These are phyloP conservation scores for Montipora sp. DNA, from an alignment of 64 coral and sea anemone species.

Conservation along the genomic window DNA sequence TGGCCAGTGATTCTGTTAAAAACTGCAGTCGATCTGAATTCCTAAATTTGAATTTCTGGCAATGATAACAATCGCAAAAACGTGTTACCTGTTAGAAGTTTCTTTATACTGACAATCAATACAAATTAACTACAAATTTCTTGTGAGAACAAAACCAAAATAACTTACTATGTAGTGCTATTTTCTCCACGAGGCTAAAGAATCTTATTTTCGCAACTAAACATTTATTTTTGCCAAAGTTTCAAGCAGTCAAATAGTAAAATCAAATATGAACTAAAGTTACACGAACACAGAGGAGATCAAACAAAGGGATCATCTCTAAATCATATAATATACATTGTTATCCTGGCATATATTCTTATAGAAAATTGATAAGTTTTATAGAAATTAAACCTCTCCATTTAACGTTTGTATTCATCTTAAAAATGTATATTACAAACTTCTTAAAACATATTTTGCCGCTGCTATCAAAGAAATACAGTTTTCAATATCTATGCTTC, in stretches of 20 bases:
- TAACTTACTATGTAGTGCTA: background rate
- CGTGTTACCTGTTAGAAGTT: conserved; percentile 37
- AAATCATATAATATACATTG: background rate
- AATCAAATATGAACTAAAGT: background rate
- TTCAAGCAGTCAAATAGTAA: background rate
- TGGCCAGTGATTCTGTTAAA: too few relatives aligned
- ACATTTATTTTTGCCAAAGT: background rate
- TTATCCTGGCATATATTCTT: background rate
- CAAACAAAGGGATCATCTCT: background rate
- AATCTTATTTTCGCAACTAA: background rate
- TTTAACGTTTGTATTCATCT: background rate
- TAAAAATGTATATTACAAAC: background rate
- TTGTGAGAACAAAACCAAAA: conserved; percentile 13
- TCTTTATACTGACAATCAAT: background rate
- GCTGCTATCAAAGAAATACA: background rate
- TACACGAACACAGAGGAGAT: background rate
- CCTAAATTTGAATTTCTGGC: background rate
- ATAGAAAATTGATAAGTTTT: background rate
- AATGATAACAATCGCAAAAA: conserved; percentile 13
- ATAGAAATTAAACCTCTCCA: background rate
- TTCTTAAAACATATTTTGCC: background rate
- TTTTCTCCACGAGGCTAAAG: background rate
- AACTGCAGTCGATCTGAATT: background rate
- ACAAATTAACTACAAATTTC: conserved; percentile 20
- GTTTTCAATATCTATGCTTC: background rate